Conservation (phyloP, 2,797 vertebrate species). For the Halcyon smyrnensis region DNA sequence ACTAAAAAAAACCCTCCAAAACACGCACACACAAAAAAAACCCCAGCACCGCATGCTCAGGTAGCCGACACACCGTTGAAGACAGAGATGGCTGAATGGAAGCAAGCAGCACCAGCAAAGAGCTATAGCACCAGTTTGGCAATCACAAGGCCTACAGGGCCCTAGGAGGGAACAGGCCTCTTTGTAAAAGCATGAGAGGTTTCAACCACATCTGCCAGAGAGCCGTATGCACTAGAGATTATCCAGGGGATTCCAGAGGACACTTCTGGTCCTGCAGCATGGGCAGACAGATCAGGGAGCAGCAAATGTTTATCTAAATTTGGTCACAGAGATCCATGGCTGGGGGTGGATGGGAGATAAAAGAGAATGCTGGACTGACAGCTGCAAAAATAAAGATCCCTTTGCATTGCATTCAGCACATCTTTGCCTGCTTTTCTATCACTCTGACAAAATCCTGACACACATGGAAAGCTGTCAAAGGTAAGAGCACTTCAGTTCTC, state of each 20-base stretch:
- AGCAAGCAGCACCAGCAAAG: background rate
- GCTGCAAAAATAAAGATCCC: slow-evolving; percentile 3
- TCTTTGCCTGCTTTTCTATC: background rate
- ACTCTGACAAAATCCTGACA: background rate
- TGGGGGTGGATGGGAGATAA: background rate
- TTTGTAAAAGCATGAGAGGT: background rate
- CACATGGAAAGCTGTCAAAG: background rate
- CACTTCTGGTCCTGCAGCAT: background rate
- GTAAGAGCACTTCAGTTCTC: background rate
- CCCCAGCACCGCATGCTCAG: background rate
- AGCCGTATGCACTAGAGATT: background rate
- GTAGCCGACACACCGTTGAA: background rate
- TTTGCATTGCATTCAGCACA: background rate
- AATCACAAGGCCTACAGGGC: fast-evolving
- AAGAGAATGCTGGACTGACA: background rate
- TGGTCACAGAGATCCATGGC: background rate
- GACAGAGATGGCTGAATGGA: background rate
- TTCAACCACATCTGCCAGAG: background rate
- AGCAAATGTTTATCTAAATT: slow-evolving; percentile 56
- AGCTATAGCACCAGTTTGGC: fast-evolving
- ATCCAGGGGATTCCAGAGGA: slow-evolving; percentile 15
- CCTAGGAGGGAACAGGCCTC: fast-evolving
- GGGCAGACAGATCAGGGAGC: background rate
- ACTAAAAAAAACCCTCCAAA: background rate
- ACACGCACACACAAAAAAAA: background rate